Evolutionary conservation across 2,888 invertebrate species (phyloP), one percentile per base, ranked within the genome.

Genomic region (Bombylius major): DNA sequence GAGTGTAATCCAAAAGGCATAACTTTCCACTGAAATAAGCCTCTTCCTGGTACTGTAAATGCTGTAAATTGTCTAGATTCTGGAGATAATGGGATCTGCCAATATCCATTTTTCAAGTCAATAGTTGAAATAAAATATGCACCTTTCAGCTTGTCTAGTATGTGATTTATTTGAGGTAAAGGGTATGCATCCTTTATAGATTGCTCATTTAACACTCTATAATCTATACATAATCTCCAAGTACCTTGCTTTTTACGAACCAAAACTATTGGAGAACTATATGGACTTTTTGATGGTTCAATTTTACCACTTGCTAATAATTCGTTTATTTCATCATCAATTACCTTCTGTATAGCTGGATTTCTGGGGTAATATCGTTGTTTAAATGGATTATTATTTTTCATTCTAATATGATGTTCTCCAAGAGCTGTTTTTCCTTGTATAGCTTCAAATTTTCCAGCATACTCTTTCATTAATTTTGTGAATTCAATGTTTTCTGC

Each of bases 41-140:
- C 52, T 13, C 52, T 45, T 33, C 46, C 46, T 51, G 5, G 59
- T 33, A 52, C 52, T 13, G 31, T 52, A 33, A 52, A 52, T 12
- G 52, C 52, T 32, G 52, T 46, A 39, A 46, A 52, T 33, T 45
- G 45, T 7, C 32, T 46, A 8, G 52, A 52, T 4, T 45, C 46
- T 31, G 45, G 14, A 8, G 11, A 45, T 34, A 52, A 14, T 11
- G 34, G 50, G 1, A 50, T 50, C 9, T 34, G 50, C 50, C 50
- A 50, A 34, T 36, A 50, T 33, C 33, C 45, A 3, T 32, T 46
- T 8, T 46, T 52, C 6, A 52, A 46, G n/a, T 52, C 45, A 31
- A 52, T 11, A 12, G 52, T 46, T 4, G 46, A 52, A 5, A 52
- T 23, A 50, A 46, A 52, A 14, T 46, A 46, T 4, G 46, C 52